Evolutionary conservation across 2,113 vertebrate genomes (phyloP), one percentile per base, ranked within the genome.

Genomic region (Guaruba guarouba): DNA sequence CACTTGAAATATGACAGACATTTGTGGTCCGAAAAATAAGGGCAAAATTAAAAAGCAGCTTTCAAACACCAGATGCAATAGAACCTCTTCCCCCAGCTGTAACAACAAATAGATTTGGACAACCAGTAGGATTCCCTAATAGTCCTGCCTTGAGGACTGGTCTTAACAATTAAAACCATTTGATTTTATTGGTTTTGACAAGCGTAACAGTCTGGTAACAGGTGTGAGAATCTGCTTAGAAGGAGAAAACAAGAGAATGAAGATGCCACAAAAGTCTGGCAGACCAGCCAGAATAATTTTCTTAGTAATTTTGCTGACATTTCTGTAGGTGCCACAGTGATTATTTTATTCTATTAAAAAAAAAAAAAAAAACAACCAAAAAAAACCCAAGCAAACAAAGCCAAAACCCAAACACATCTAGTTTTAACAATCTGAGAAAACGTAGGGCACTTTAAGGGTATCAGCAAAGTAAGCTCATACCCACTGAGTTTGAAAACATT

Each of bases 121-220:
- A 11, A 90, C 64, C 92, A 96, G 29, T 7, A 3, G 20, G 54
- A 61, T 69, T 96, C 78, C 88, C 61, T 81, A 37, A 22, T 10
- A 68, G 55, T 55, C 51, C 54, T 91, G 9, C 55, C 52, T 67
- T n/a, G 17, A 85, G 63, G 64, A 61, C 31, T 74, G 77, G 63
- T 87, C 61, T 90, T 75, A 84, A 33, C 43, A 64, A 59, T 82
- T 94, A 93, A 64, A 91, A n/a, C 12, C 31, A 24, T 88, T 91
- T 49, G 25, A 27, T 89, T 94, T 96, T 92, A 97, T 97, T 94
- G 48, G 33, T 96, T 97, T 70, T 96, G 97, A 97, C 96, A 98
- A 77, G 82, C 61, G 18, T 77, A 82, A 87, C 52, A 75, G 17
- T 67, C 35, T 93, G 41, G 41, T 80, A 88, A 86, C 88, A 96